Conservation (phyloP, 2,888 invertebrate genomes). For the Conus canariensis region DNA sequence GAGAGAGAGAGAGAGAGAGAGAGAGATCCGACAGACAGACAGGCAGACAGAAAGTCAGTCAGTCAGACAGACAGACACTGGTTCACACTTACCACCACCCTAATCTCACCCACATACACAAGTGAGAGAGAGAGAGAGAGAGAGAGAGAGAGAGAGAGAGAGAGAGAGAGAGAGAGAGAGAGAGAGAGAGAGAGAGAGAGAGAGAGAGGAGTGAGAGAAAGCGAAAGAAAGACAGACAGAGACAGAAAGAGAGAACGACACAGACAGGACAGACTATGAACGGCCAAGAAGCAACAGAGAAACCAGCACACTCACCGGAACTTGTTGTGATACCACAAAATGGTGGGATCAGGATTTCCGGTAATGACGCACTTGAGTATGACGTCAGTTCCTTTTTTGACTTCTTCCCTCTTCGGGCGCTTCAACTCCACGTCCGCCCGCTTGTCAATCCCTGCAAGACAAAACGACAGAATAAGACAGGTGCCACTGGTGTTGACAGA, state of each 20-base stretch:
- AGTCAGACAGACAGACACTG: background rate
- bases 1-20: background rate
- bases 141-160: background rate
- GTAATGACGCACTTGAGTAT: constrained; percentile 84
- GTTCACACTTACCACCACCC: too few relatives aligned
- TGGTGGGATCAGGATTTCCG: constrained; percentile 84
- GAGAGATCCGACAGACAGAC: background rate
- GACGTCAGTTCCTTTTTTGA: constrained; percentile 81
- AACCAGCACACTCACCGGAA: constrained; percentile 64
- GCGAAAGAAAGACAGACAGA: background rate
- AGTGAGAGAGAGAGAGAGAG: background rate
- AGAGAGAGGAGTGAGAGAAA: background rate
- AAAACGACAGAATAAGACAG: background rate
- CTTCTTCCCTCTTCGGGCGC: constrained; percentile 66
- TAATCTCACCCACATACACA: too few relatives aligned
- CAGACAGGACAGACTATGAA: background rate
- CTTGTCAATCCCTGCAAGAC: constrained; percentile 83
- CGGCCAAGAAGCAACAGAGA: background rate
- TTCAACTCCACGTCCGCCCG: constrained; percentile 81
- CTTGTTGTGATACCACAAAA: constrained; percentile 84
- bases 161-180: background rate
- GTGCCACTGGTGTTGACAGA: too few relatives aligned
- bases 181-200: background rate
- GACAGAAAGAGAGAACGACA: background rate
- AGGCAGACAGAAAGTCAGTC: background rate